Base-by-base conservation (phyloP, 2,888 invertebrate genomes). In the Sinelater perroti region DNA sequence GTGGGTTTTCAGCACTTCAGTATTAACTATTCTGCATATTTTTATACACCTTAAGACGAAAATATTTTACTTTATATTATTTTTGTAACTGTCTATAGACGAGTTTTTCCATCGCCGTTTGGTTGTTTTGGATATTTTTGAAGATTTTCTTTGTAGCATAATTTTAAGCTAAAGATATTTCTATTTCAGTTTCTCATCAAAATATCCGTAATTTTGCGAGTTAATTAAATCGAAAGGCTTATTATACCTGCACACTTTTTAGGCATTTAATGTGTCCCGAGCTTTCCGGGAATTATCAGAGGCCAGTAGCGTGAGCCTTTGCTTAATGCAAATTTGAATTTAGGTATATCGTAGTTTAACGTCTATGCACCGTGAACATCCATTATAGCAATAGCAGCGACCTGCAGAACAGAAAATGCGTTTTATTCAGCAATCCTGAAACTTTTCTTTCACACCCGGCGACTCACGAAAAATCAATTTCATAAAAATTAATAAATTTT, bases 281-380 rank as follows among this genome's bases (percentile, higher is more conserved):
- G 11, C 50, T 40, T 50, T 50, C 50, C 50, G 50, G 50, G 40
- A 30, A 50, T 50, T 50, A 50, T 20, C 50, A 38, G 40, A 28
- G 40, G 40, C 28, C 50, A 50, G 50, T 13, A 30, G 30, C 50
- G 40, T 30, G 50, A 38, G 50, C 30, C 50, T 50, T 47, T 31
- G 14, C 6, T 20, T 31, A 31, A 46, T 46, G 30, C 13, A 46
- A 31, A 46, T 30, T 46, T 10, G 45, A 8, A 11, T 38, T 20
- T 38, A 16, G 24, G 14, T n/a, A 11, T 21, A 24, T 40, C 13
- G 26, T 26, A 40, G 24, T 14, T 40, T 24, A 40, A 40, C 5
- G 3, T 4, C 14, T 40, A 11, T 5, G 18, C 24, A 13, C 10
- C 16, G 2, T 17, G 7, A 14, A 17, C 11, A 11, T 21, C 10